Evolutionary conservation across 2,797 vertebrate genomes (phyloP).

Genomic region (Alectoris magna): DNA sequence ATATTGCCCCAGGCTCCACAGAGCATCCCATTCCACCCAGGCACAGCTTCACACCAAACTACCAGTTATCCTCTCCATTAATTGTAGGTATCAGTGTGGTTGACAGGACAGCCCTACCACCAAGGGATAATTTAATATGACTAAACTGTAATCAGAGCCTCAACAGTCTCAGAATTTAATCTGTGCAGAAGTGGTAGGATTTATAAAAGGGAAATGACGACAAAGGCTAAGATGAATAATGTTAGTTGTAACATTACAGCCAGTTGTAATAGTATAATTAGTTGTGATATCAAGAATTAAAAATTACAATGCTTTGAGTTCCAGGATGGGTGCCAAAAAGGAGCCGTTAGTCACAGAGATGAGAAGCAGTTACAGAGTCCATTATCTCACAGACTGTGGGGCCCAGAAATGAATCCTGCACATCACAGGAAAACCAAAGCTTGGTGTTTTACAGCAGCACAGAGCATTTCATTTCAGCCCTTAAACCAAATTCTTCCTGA

Average conservation of each 20-base stretch:
- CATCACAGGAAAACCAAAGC: not conserved
- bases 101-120: conserved; percentile 51
- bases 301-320: conserved; percentile 50
- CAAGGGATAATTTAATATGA: conserved; percentile 65
- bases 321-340: conserved; percentile 39
- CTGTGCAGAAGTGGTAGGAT: conserved; percentile 39
- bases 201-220: conserved; percentile 57
- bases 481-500: not conserved
- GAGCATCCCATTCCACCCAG: not conserved
- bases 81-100: conserved; percentile 47
- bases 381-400: conserved; percentile 18
- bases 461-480: not conserved
- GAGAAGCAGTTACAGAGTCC: conserved; percentile 23
- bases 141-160: conserved; percentile 67
- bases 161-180: conserved; percentile 71
- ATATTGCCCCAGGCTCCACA: not conserved
- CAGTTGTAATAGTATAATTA: conserved; percentile 75
- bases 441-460: not conserved
- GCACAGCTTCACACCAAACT: not conserved
- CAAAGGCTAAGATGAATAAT: conserved; percentile 64
- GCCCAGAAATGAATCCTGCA: conserved; percentile 12
- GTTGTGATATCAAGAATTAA: conserved; percentile 67
- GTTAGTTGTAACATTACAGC: conserved; percentile 64
- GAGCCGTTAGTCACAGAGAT: conserved; percentile 13
- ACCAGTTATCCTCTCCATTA: conserved; percentile 59